Evolutionary conservation across 2,797 vertebrate genomes (phyloP).

Genomic region (Sebastes diaconus): DNA sequence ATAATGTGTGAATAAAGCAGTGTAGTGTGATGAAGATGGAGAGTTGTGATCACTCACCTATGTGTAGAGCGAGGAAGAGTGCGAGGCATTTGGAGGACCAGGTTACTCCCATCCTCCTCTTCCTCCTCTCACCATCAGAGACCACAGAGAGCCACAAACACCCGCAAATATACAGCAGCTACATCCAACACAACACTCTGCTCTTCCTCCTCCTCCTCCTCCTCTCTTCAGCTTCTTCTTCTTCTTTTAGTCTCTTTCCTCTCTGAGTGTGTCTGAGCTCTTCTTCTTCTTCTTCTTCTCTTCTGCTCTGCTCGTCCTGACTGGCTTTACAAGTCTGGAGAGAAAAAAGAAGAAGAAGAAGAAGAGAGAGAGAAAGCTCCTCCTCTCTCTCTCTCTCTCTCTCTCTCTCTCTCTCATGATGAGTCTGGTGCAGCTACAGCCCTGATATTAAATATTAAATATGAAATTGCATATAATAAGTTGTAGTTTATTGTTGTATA

Average conservation of each 20-base stretch:
- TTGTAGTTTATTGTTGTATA: too few species aligned
- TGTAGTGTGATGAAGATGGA: too few species aligned
- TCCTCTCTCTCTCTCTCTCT: neutral
- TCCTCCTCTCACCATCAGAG: slow-evolving; percentile 84
- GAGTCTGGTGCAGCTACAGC: too few species aligned
- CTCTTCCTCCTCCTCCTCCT: neutral
- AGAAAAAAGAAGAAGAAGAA: slow-evolving; percentile 7
- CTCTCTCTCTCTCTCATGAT: too few species aligned
- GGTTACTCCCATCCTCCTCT: slow-evolving; percentile 93
- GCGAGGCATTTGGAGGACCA: slow-evolving; percentile 92
- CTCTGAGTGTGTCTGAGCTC: neutral
- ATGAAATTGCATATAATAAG: too few species aligned
- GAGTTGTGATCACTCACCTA: slow-evolving; percentile 48
- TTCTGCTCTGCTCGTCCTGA: slow-evolving; percentile 11
- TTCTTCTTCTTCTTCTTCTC: too few species aligned
- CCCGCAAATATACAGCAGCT: slow-evolving; percentile 5
- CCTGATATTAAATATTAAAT: too few species aligned
- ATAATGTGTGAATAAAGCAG: too few species aligned
- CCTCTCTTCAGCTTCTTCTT: neutral
- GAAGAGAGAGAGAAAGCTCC: neutral
- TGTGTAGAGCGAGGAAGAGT: slow-evolving; percentile 87
- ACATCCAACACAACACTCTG: slow-evolving; percentile 10
- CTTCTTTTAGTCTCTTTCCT: neutral
- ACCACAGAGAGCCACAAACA: neutral
- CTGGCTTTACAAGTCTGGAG: slow-evolving; percentile 37